Base-by-base conservation (phyloP, 2,888 invertebrate species). In the Clepsis dumicolana region DNA sequence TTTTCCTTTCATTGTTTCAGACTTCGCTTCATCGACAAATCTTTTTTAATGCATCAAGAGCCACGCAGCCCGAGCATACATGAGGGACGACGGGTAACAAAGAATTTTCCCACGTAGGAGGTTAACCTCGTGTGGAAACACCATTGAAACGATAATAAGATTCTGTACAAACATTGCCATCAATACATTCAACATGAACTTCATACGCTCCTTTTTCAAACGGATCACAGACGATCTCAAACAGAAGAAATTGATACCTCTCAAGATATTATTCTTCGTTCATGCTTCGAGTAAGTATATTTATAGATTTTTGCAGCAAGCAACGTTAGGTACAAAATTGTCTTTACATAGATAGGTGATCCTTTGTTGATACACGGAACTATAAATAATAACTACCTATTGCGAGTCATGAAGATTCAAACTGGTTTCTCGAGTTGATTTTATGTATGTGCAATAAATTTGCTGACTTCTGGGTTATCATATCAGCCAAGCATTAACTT, bases 221-320 rank as follows among this genome's bases (percentile, higher is more conserved):
- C 90, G 96, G 80, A 96, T 96, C 81, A 89, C 94, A 71, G 95
- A 96, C 78, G 96, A 97, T 87, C 94, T 96, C 77, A 94, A 94
- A 78, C 95, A 95, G 81, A 96, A 96, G 85, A 95, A 96, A 83
- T 90, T 97, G 48, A 90, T 96, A 74, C 96, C 97, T 1, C 85
- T 97, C 69, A 97, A 97, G 86, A 90, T 96, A 75, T 93, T 97
- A 74, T 96, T 96, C 86, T 96, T 97, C 83, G 96, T 97, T 67
- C 96, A 96, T 88, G 95, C 96, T 52, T 96, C 96, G 18, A 96
- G 97, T 97, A 91, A 96, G 96, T 95, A 41, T 27, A 41, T 29
- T 24, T 48, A 48, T 48, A 61, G 10, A 61, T 12, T 44, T 4
- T 8, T 48, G 21, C 48, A 18, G 48, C 18, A 48, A 25, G 18